phyloP scores from a whole-genome alignment of 2,113 vertebrate genomes.

The Leuciscus idus region DNA sequence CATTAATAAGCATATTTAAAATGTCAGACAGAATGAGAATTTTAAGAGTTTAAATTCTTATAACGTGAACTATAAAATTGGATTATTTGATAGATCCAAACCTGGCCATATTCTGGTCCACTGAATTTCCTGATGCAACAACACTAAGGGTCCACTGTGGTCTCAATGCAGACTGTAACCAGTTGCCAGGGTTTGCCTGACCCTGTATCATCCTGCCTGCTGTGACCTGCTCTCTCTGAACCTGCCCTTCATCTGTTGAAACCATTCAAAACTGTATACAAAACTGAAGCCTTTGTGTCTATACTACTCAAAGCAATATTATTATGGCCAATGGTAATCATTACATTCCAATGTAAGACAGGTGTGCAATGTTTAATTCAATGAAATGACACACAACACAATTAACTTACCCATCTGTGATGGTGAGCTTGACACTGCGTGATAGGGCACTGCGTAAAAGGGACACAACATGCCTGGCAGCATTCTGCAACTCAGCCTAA shows the following conservation, averaged over 20 bases:
- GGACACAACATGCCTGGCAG: neutral
- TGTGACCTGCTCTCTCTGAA: conserved; percentile 15
- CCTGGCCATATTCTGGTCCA: conserved; percentile 9
- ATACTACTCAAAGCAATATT: neutral
- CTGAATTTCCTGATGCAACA: neutral
- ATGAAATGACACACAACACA: neutral
- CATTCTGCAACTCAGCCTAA: conserved; percentile 10
- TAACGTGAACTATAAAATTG: neutral
- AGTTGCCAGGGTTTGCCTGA: neutral
- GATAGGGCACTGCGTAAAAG: neutral
- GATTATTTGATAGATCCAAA: neutral
- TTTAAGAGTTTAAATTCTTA: too few relatives aligned
- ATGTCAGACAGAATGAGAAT: too few relatives aligned
- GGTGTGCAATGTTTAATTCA: neutral
- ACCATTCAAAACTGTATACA: neutral
- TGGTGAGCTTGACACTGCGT: neutral
- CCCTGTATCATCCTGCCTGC: neutral
- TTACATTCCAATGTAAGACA: neutral
- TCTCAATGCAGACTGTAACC: neutral
- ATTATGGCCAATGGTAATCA: neutral
- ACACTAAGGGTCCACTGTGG: neutral
- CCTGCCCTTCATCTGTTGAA: neutral
- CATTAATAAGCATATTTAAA: too few relatives aligned
- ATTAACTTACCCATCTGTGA: neutral
- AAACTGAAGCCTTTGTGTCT: neutral